Conservation (phyloP, 1,140 invertebrate species). For the Limonius californicus region DNA sequence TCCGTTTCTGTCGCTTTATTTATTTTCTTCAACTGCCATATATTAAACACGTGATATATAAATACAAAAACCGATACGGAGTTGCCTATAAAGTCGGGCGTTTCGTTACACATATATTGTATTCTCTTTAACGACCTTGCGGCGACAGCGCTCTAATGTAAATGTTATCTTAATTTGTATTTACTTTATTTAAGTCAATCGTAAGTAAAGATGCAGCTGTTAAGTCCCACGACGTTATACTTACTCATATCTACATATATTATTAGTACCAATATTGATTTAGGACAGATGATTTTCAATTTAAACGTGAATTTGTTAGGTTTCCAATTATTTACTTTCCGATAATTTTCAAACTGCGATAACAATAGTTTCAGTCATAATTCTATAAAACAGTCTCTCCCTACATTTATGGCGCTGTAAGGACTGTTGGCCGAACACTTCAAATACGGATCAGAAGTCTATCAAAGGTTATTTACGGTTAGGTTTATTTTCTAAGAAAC, state of each 20-base stretch:
- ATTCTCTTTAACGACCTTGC: neutral
- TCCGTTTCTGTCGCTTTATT: neutral
- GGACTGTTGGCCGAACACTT: neutral
- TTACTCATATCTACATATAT: neutral
- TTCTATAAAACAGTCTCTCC: neutral
- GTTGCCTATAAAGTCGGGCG: neutral
- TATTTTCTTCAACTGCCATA: neutral
- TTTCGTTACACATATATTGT: neutral
- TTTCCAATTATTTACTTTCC: neutral
- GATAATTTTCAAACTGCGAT: neutral
- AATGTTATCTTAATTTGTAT: neutral
- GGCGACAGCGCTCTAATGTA: neutral
- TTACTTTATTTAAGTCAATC: neutral
- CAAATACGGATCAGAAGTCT: slow-evolving; percentile 2
- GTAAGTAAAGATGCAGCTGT: slow-evolving; percentile 3
- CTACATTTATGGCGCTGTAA: neutral
- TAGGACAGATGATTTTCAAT: slow-evolving; percentile 8
- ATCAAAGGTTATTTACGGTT: slow-evolving; percentile 18
- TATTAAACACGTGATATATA: neutral
- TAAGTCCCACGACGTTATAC: neutral
- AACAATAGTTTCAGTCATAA: neutral
- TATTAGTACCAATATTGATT: slow-evolving; percentile 4
- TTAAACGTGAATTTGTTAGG: neutral
- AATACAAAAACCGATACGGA: neutral
- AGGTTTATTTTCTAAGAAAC: slow-evolving; percentile 12